Evolutionary conservation across 2,113 vertebrate genomes (phyloP), one percentile per base, ranked within the genome.

Genomic region (Pedionomus torquatus): DNA sequence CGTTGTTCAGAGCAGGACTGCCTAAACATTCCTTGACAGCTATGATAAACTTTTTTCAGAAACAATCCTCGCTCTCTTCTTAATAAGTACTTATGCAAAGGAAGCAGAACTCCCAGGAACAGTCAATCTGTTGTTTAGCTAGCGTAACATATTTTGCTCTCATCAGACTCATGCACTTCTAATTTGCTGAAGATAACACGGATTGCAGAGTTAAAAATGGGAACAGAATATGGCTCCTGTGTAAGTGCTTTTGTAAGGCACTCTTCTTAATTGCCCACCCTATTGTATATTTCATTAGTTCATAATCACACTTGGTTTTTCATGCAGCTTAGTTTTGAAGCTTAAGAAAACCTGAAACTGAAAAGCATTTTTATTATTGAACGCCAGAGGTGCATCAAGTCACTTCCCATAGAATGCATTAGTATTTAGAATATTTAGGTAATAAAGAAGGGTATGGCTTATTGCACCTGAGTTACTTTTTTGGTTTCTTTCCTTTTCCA

Each of bases 91-190:
- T 79, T 82, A 68, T 76, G 70, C 35, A 90, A 89, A 87, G 64
- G 80, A 88, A 83, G 72, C 87, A 86, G 23, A 43, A 31, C 60
- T 90, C 91, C 93, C 65, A 87, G 77, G 69, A 97, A 10, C n/a
- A 96, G 76, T 57, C 91, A 90, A 26, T 91, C 72, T 78, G 61
- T 71, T 91, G 65, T 49, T 95, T 75, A 89, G 74, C 44, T 71
- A 74, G 83, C 81, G 57, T 61, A 69, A 86, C 77, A 93, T 94
- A 93, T 79, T 31, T 52, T 68, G 52, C 69, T 78, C 44, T 82
- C 39, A 39, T 78, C 65, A 90, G 51, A 68, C 63, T 83, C 76
- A 11, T 8, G 54, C 61, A 82, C 72, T 95, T 93, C 80, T 87
- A 76, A 82, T 95, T 94, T 94, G 52, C 86, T 7, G 9, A 75